Conservation (phyloP, 2,888 invertebrate genomes). For the Glaucopsyche alexis region DNA sequence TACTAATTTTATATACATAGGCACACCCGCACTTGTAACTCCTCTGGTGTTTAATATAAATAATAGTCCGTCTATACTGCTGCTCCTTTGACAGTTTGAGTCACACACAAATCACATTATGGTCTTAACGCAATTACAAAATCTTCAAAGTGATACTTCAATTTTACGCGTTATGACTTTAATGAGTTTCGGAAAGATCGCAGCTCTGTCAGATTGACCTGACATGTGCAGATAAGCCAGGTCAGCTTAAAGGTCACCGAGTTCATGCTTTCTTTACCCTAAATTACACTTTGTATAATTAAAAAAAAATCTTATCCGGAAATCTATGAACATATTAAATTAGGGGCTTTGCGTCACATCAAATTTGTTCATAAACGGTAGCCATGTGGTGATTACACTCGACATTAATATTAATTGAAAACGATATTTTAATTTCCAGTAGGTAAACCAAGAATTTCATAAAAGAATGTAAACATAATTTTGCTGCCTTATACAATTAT, state of each 20-base stretch:
- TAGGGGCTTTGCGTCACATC: neutral
- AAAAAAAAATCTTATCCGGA: neutral
- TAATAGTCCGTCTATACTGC: too few relatives aligned
- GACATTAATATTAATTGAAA: constrained; percentile 13
- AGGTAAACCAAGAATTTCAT: neutral
- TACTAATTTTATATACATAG: too few relatives aligned
- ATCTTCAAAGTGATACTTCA: neutral
- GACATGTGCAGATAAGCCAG: neutral
- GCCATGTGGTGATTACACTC: neutral
- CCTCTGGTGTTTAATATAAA: too few relatives aligned
- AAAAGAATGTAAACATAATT: too few relatives aligned
- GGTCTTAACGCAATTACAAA: too few relatives aligned
- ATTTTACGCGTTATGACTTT: neutral
- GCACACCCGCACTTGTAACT: too few relatives aligned
- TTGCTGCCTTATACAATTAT: neutral
- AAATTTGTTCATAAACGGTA: constrained; percentile 4
- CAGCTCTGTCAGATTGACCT: neutral
- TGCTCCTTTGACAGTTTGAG: too few relatives aligned
- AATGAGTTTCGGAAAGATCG: neutral
- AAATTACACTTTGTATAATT: too few relatives aligned
- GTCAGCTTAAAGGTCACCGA: neutral
- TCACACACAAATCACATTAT: too few relatives aligned
- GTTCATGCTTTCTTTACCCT: neutral
- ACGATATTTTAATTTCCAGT: neutral
- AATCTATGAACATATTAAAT: neutral